Conservation (phyloP, 2,113 vertebrate species). For the Astur gentilis region DNA sequence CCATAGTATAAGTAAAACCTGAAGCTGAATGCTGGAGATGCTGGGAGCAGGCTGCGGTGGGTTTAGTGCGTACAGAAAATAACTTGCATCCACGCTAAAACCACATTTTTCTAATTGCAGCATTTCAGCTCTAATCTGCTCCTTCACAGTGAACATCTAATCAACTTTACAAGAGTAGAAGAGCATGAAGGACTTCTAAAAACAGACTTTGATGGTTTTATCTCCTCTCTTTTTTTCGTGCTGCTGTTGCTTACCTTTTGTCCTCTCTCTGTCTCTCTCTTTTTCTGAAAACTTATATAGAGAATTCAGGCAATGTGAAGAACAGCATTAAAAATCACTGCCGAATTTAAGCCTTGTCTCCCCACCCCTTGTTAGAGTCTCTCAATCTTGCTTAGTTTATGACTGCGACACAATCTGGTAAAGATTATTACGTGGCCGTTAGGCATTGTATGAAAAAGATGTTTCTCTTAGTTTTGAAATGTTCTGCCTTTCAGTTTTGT, state of each 20-base stretch:
- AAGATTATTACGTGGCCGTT: not conserved
- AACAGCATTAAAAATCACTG: not conserved
- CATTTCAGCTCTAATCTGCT: not conserved
- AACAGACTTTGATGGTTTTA: not conserved
- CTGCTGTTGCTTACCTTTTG: not conserved
- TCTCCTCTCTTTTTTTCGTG: not conserved
- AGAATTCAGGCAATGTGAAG: not conserved
- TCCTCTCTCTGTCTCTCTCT: too few species aligned
- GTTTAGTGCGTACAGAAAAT: not conserved
- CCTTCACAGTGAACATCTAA: not conserved
- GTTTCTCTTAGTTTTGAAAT: not conserved
- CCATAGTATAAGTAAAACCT: accelerated
- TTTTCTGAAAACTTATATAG: not conserved
- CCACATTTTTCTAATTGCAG: not conserved
- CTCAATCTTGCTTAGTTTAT: not conserved
- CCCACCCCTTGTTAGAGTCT: not conserved
- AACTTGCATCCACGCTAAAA: not conserved
- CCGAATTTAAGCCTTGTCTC: not conserved
- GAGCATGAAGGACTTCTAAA: not conserved
- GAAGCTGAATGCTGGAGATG: accelerated
- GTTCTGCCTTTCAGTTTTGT: not conserved
- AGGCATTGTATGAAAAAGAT: not conserved
- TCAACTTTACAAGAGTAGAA: not conserved
- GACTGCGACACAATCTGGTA: not conserved
- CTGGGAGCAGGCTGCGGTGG: not conserved